These are phyloP conservation scores for Tetragnatha montana DNA, from an alignment of 2,888 invertebrate genomes.

Conservation along the genomic window DNA sequence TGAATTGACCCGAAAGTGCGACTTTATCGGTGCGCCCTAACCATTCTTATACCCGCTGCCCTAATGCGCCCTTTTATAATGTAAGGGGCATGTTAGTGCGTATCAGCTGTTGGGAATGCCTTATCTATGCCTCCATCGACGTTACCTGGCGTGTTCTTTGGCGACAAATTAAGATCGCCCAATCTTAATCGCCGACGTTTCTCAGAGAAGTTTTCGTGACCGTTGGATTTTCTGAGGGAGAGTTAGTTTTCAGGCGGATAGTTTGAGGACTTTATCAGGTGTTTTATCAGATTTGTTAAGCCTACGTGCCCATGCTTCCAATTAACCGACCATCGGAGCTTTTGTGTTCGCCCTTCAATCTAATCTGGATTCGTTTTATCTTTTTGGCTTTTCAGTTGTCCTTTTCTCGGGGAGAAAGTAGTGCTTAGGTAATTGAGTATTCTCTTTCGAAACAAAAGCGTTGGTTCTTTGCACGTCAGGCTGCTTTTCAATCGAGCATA, in stretches of 20 bases:
- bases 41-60: not conserved
- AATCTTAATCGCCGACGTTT: slow-evolving; percentile 62
- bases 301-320: slow-evolving; percentile 43
- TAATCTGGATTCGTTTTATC: slow-evolving; percentile 30
- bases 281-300: slow-evolving; percentile 56
- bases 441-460: not conserved
- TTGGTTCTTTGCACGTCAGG: not conserved
- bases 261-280: slow-evolving; percentile 57
- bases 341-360: slow-evolving; percentile 3
- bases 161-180: slow-evolving; percentile 66
- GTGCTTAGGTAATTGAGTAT: slow-evolving; percentile 17
- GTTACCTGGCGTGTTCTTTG: slow-evolving; percentile 65
- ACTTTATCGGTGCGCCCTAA: slow-evolving; percentile 56
- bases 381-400: not conserved
- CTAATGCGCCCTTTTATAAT: slow-evolving; percentile 37
- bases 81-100: slow-evolving; percentile 54
- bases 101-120: slow-evolving; percentile 59
- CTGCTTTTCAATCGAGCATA: too few species aligned
- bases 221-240: slow-evolving; percentile 6
- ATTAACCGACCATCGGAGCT: slow-evolving; percentile 33
- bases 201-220: slow-evolving; percentile 59
- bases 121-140: slow-evolving; percentile 59
- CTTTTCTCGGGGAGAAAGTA: slow-evolving; percentile 14
- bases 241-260: not conserved
- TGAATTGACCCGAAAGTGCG: slow-evolving; percentile 31